Base-by-base conservation (phyloP, 2,888 invertebrate species). In the Achlya flavicornis region DNA sequence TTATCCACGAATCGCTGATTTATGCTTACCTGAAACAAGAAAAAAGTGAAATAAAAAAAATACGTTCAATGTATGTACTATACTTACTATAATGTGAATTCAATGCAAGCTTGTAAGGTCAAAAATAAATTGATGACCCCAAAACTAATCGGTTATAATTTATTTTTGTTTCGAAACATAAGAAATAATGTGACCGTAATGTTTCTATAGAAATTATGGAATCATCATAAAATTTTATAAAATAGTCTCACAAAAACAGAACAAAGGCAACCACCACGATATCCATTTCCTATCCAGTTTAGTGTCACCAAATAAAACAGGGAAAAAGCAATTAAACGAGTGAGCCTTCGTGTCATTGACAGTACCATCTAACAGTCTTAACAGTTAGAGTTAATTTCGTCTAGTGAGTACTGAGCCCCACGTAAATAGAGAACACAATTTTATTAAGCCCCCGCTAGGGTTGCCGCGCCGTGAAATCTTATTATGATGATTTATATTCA, bases 321-420 rank as follows among this genome's bases (percentile, higher is more conserved):
- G 65, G 70, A 68, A 68, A 76, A 78, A 75, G 71, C 70, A 77
- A 79, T 77, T 74, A 76, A 66, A 57, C 63, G 61, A 70, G 58
- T n/a, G 69, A 69, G 67, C 64, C 63, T 59, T 68, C 63, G 62
- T 67, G 61, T 70, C 67, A 59, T 59, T 58, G 63, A 59, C 60
- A 2, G 46, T 60, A 14, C 57, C 33, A 64, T 59, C 43, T 46
- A 48, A 48, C 48, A 53, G 48, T 67, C 60, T n/a, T 62, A 67
- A 64, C 72, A 71, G 71, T 75, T 72, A 67, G 65, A 71, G 73
- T 71, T 74, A 73, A 78, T 75, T 75, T 73, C 66, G 66, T 58
- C 64, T 63, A 53, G 53, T 64, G 62, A 65, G 67, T 69, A 71
- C 65, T 48, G 65, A 66, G 69, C 63, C 26, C 26, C 63, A 65